Evolutionary conservation across 2,113 vertebrate species (phyloP).

Genomic region (Sorex araneus): DNA sequence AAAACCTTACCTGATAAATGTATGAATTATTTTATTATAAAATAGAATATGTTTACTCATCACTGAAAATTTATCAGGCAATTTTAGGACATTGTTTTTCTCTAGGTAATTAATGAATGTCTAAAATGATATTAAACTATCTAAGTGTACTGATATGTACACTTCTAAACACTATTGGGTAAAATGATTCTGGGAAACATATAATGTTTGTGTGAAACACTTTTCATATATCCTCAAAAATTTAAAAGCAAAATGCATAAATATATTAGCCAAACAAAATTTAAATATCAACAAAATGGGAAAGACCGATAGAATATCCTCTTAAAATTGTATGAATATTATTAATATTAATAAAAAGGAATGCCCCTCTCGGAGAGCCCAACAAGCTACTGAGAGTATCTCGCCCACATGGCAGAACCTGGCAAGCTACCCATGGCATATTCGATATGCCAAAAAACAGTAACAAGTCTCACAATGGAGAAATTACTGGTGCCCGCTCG

Average conservation of each 20-base stretch:
- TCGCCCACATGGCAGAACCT: no score
- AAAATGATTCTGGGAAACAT: not conserved
- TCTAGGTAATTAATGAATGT: not conserved
- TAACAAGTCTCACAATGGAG: no score
- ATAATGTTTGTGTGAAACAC: not conserved
- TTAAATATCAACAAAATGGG: not conserved
- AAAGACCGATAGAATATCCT: not conserved
- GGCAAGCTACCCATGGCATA: no score
- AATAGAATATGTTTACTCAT: not conserved
- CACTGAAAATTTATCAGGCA: not conserved
- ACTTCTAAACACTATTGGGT: not conserved
- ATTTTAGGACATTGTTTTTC: not conserved
- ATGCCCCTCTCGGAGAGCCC: no score
- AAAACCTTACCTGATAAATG: not conserved
- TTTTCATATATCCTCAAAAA: not conserved
- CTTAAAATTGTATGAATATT: not conserved
- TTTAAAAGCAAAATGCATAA: no score
- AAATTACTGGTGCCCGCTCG: no score
- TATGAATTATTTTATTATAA: not conserved
- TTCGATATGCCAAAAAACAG: no score
- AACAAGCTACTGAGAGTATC: no score
- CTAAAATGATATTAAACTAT: not conserved
- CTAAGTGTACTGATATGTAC: no score
- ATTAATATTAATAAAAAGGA: not conserved
- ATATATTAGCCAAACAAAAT: not conserved